Percentiles rank a stretch among this genome's conserved stretches.
phyloP scores from a whole-genome alignment of 1,140 invertebrate species.

The Globodera ellingtonae region DNA sequence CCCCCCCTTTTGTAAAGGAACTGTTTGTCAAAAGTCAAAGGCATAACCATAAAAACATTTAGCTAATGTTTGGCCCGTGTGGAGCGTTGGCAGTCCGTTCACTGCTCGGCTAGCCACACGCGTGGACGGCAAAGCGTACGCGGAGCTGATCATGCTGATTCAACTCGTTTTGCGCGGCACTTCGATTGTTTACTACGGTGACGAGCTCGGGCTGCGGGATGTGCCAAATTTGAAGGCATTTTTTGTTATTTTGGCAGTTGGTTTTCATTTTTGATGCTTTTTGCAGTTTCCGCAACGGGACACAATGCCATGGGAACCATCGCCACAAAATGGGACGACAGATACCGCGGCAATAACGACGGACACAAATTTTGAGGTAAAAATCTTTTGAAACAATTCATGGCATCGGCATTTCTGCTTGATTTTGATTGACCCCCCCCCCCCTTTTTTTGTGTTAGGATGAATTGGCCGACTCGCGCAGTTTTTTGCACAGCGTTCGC shows the following conservation, averaged over 20 bases:
- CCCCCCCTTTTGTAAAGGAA: not conserved
- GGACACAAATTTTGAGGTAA: conserved; percentile 22
- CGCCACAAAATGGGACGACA: not conserved
- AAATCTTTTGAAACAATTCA: not conserved
- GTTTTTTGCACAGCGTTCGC: conserved; percentile 36
- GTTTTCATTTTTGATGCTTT: conserved; percentile 10
- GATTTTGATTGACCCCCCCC: too few relatives aligned
- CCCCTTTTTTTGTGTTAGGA: not conserved
- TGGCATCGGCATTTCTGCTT: too few relatives aligned
- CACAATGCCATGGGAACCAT: conserved; percentile 8
- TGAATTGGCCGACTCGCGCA: conserved; percentile 10
- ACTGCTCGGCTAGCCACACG: conserved; percentile 43
- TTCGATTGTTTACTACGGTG: conserved; percentile 51
- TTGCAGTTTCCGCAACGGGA: conserved; percentile 8
- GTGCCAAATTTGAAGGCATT: not conserved
- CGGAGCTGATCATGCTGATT: conserved; percentile 49
- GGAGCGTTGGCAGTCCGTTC: conserved; percentile 43
- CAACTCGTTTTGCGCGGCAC: conserved; percentile 49
- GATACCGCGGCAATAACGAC: not conserved
- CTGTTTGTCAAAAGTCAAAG: conserved; percentile 8
- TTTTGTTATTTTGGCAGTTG: not conserved
- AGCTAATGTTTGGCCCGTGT: conserved; percentile 43
- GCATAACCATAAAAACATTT: not conserved
- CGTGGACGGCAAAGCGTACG: conserved; percentile 33
- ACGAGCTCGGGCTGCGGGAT: conserved; percentile 43